Percentiles rank a stretch among this genome's conserved stretches.
phyloP scores from a whole-genome alignment of 2,888 invertebrate species.

The Phyllotreta striolata region DNA sequence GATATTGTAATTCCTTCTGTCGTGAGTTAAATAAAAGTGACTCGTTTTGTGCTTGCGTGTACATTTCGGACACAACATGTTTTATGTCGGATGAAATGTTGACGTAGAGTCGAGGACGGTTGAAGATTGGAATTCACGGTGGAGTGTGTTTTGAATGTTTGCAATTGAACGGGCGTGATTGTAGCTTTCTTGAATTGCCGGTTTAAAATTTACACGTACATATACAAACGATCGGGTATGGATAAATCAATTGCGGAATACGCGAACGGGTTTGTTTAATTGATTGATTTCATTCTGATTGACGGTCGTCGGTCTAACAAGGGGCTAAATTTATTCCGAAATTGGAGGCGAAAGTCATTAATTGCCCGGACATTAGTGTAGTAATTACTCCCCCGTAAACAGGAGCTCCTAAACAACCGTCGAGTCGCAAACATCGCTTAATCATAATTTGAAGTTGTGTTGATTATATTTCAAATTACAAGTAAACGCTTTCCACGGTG shows the following conservation, averaged over 20 bases:
- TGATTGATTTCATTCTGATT: too few species aligned
- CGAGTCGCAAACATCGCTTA: slow-evolving; percentile 38
- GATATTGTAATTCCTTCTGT: slow-evolving; percentile 52
- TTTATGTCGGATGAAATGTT: slow-evolving; percentile 17
- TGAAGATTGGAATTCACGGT: slow-evolving; percentile 6
- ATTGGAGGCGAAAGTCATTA: slow-evolving; percentile 36
- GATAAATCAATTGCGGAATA: too few species aligned
- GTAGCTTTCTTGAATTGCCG: too few species aligned
- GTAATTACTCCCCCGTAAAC: slow-evolving; percentile 38
- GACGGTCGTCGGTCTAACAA: too few species aligned
- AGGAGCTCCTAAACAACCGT: slow-evolving; percentile 33
- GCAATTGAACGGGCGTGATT: too few species aligned
- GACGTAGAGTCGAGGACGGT: slow-evolving; percentile 17
- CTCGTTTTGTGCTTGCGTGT: slow-evolving; percentile 31
- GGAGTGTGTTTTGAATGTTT: too few species aligned
- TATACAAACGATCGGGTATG: too few species aligned
- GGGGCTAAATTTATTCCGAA: slow-evolving; percentile 7
- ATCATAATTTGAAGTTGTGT: slow-evolving; percentile 43
- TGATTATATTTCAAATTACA: slow-evolving; percentile 43
- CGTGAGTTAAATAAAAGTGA: slow-evolving; percentile 35
- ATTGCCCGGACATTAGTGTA: slow-evolving; percentile 40
- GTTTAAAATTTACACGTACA: too few species aligned
- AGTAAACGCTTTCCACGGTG: slow-evolving; percentile 41
- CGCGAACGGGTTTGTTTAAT: too few species aligned
- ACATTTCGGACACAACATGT: slow-evolving; percentile 22